Evolutionary conservation across 1,140 invertebrate genomes (phyloP).

Genomic region (Drosophila santomea): DNA sequence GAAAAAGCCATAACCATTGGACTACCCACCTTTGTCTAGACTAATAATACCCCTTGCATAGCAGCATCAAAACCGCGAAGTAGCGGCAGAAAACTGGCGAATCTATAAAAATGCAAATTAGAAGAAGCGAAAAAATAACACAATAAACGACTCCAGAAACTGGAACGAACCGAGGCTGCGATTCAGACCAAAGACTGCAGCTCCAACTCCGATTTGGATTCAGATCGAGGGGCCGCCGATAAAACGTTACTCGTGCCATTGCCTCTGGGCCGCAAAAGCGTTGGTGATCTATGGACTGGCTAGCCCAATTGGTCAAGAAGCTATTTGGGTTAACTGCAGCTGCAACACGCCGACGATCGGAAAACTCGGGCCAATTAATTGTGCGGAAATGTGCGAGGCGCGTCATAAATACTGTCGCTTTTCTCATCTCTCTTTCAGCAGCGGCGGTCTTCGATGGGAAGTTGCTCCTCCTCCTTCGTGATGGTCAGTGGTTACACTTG

Average conservation of each 20-base stretch:
- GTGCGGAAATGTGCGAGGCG: constrained; percentile 59
- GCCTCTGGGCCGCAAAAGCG: constrained; percentile 42
- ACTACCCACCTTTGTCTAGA: constrained; percentile 6
- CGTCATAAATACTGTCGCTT: constrained; percentile 76
- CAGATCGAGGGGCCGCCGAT: constrained; percentile 31
- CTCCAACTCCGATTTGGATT: constrained; percentile 12
- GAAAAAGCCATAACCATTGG: background rate
- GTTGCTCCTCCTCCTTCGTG: constrained; percentile 7
- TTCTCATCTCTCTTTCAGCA: constrained; percentile 43
- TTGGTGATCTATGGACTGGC: constrained; percentile 42
- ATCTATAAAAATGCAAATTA: constrained; percentile 64
- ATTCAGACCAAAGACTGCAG: constrained; percentile 7
- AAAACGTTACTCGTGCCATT: constrained; percentile 63
- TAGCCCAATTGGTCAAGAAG: constrained; percentile 55
- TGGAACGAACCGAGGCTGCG: constrained; percentile 44
- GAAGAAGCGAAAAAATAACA: constrained; percentile 26
- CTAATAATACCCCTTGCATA: constrained; percentile 14
- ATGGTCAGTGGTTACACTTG: background rate
- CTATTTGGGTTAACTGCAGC: constrained; percentile 77
- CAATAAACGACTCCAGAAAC: constrained; percentile 42
- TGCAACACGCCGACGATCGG: constrained; percentile 49
- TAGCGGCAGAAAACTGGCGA: constrained; percentile 15
- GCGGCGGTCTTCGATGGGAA: constrained; percentile 12
- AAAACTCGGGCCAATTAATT: constrained; percentile 57
- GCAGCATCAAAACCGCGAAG: background rate